Base-by-base conservation (phyloP, 64 coral and sea anemone genomes). In the Stichodactyla helianthus region DNA sequence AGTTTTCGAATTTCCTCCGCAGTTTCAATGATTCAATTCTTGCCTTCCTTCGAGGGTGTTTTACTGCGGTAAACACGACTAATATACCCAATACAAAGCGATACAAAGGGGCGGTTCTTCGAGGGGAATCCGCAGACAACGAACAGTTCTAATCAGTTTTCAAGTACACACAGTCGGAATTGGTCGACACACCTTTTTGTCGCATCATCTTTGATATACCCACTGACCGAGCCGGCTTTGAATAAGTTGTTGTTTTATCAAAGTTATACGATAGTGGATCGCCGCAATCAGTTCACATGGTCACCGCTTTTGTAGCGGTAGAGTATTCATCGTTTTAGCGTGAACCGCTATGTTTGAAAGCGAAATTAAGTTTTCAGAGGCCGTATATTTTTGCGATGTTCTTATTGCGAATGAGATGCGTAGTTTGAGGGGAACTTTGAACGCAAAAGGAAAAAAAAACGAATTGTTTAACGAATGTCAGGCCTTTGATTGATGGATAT, bases 171-270 rank as follows among this genome's bases (percentile, higher is more conserved):
- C 7, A 74, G 26, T 74, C 68, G 68, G 68, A 74, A 74, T 74
- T 74, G 68, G 68, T 11, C 68, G 68, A 74, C 68, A 74, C 68
- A 74, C 68, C 68, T 68, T 74, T 74, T 74, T 74, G 25, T 74
- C 68, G 68, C 68, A 74, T 68, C 63, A 74, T 35, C 68, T 74
- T 74, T 74, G 68, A 74, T 74, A 74, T 31, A 27, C 10, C 27
- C 22, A 74, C 26, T 20, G 59, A 17, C n/a, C 26, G 7, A 26
- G 68, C 23, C 68, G 68, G 68, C 68, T 74, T 74, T 31, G 68
- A 65, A 65, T 74, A 23, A 74, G 27, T 74, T 6, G 25, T 31
- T 71, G 23, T 74, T 74, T 23, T 74, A 74, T 74, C 68, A 23
- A 35, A 74, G 22, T 74, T 74, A 74, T 74, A 31, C 25, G 0